Percentiles rank a stretch among this genome's conserved stretches.
phyloP scores from a whole-genome alignment of 2,113 vertebrate genomes.

The Psilopsiagon aymara region DNA sequence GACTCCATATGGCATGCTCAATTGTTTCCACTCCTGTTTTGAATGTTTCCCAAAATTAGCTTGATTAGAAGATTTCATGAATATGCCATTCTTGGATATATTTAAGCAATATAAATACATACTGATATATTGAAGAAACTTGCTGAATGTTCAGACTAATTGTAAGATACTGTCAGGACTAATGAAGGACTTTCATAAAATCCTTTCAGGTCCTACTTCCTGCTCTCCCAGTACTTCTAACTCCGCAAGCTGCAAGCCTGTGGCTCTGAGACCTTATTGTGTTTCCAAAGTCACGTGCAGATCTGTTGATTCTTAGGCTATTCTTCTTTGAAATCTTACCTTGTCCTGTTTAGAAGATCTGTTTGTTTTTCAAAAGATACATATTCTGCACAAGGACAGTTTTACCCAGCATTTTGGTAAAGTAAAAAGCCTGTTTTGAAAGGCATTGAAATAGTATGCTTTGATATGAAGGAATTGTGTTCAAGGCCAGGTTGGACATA shows the following conservation, averaged over 20 bases:
- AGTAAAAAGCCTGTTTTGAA: background rate
- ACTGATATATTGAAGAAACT: background rate
- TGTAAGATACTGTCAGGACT: background rate
- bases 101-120: background rate
- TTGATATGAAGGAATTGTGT: background rate
- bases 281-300: background rate
- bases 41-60: background rate
- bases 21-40: background rate
- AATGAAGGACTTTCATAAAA: slow-evolving; percentile 1
- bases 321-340: background rate
- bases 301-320: background rate
- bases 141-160: background rate
- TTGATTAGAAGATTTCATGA: background rate
- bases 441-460: background rate
- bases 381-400: background rate
- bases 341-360: background rate
- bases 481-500: no score
- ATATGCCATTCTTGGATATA: background rate
- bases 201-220: background rate
- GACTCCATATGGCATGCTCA: background rate
- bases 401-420: background rate
- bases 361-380: background rate
- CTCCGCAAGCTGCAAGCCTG: background rate
- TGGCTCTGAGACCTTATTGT: background rate
- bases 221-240: background rate